phyloP scores from a whole-genome alignment of 2,113 vertebrate genomes.

The Cryptotis parvus region DNA sequence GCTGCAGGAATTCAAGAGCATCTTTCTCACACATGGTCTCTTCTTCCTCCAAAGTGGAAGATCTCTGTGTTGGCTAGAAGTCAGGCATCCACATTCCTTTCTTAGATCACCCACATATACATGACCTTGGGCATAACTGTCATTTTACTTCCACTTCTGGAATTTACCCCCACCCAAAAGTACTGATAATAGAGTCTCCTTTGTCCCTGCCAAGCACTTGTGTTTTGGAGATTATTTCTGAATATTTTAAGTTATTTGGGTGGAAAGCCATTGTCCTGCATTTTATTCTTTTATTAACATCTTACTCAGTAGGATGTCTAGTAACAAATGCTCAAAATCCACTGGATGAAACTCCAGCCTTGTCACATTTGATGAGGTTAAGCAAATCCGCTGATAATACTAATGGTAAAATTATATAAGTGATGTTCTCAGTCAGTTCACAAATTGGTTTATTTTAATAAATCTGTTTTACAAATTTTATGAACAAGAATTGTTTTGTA shows the following conservation, averaged over 20 bases:
- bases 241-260: constrained; percentile 23
- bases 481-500: constrained; percentile 26
- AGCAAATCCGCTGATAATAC: not conserved
- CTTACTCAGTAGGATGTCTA: constrained; percentile 18
- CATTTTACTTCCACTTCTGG: constrained; percentile 49
- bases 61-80: not conserved
- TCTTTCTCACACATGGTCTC: not conserved
- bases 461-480: constrained; percentile 47
- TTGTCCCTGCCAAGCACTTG: constrained; percentile 30
- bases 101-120: not conserved
- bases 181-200: not conserved
- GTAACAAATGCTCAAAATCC: not conserved
- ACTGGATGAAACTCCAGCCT: not conserved
- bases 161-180: constrained; percentile 17
- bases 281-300: constrained; percentile 35
- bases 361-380: constrained; percentile 13
- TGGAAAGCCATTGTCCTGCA: constrained; percentile 26
- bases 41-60: constrained; percentile 2
- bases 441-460: constrained; percentile 28
- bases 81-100: constrained; percentile 31
- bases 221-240: constrained; percentile 4
- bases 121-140: constrained; percentile 6
- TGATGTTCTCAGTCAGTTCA: constrained; percentile 49
- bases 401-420: constrained; percentile 41
- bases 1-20: not conserved